A percentile compares a stretch with the other conserved stretches of the same genome.
Conservation (phyloP, 2,888 invertebrate genomes). For the Dolomedes plantarius region DNA sequence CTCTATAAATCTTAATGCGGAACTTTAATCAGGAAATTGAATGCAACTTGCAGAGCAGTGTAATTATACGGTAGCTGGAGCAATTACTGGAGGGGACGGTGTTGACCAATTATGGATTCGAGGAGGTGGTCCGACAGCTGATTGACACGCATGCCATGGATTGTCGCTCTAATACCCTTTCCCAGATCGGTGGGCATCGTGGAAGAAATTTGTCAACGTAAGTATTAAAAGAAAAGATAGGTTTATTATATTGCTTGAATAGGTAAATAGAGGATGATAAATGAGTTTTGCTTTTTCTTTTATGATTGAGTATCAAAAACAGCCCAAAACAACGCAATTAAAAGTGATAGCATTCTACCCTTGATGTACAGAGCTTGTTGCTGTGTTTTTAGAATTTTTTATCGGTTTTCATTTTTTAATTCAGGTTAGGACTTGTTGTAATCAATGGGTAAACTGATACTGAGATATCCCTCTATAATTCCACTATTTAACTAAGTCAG, state of each 20-base stretch:
- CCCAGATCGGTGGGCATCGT: background rate
- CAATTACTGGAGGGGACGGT: constrained; percentile 60
- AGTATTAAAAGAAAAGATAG: background rate
- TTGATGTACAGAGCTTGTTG: too few relatives aligned
- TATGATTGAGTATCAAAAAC: too few relatives aligned
- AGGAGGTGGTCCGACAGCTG: constrained; percentile 43
- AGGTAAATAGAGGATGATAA: background rate
- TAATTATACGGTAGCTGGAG: constrained; percentile 62
- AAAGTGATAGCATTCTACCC: too few relatives aligned
- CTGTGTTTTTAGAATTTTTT: too few relatives aligned
- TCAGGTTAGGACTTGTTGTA: too few relatives aligned
- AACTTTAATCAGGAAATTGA: constrained; percentile 38
- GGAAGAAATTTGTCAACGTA: background rate
- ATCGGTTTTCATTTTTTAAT: too few relatives aligned
- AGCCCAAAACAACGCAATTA: too few relatives aligned
- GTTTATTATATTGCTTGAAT: background rate
- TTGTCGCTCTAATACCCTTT: constrained; percentile 9
- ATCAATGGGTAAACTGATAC: too few relatives aligned
- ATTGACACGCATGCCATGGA: constrained; percentile 53
- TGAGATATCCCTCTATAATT: too few relatives aligned
- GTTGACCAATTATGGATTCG: constrained; percentile 57
- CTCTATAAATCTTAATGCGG: constrained; percentile 60
- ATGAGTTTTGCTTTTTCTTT: background rate
- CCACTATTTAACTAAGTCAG: too few relatives aligned
- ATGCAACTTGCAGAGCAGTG: constrained; percentile 25